phyloP scores from a whole-genome alignment of 2,888 invertebrate genomes.

The Harpalus rufipes region DNA sequence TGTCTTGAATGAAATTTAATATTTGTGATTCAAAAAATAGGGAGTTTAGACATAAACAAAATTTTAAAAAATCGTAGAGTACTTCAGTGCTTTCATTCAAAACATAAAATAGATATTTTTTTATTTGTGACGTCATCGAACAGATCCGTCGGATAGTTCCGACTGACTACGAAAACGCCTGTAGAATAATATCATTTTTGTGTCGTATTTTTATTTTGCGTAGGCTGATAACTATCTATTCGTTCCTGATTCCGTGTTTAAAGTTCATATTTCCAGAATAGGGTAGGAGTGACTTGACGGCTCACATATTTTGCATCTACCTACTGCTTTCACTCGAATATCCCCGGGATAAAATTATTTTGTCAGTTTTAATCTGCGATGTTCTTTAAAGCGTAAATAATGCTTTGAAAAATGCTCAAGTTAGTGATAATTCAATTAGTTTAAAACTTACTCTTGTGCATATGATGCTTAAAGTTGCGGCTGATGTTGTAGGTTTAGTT shows the following conservation, averaged over 20 bases:
- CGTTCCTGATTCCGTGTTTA: conserved; percentile 34
- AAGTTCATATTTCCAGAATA: conserved; percentile 41
- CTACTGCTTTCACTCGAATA: conserved; percentile 38
- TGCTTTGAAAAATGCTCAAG: conserved; percentile 33
- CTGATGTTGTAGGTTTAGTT: neutral
- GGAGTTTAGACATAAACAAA: no score
- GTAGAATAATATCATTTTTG: no score
- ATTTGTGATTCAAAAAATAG: no score
- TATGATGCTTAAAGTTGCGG: neutral
- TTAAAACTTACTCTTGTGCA: conserved; percentile 4
- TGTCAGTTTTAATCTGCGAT: neutral
- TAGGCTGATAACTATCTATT: conserved; percentile 42
- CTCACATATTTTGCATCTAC: conserved; percentile 36
- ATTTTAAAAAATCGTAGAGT: no score
- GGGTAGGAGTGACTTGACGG: conserved; percentile 46
- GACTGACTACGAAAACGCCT: no score
- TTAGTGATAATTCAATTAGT: neutral
- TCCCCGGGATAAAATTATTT: conserved; percentile 15
- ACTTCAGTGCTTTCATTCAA: no score
- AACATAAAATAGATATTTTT: no score
- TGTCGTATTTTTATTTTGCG: conserved; percentile 14
- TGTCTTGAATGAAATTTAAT: no score
- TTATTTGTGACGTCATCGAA: no score
- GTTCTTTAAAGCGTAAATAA: conserved; percentile 11
- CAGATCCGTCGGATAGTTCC: no score